Evolutionary conservation across 2,888 invertebrate genomes (phyloP).

Genomic region (Mermis nigrescens): DNA sequence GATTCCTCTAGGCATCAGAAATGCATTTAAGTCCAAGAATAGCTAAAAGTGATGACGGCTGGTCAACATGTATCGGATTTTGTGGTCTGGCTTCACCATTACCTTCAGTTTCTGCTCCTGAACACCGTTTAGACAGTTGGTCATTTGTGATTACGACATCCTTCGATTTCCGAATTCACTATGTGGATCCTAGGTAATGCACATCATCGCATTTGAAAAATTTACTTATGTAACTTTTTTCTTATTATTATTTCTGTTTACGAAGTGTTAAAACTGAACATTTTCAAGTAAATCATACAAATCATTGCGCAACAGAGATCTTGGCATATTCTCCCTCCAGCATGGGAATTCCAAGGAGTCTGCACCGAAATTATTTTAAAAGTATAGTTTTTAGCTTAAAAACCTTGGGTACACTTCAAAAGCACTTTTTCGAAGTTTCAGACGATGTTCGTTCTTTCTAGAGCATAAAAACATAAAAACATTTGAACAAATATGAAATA

Average conservation of each 20-base stretch:
- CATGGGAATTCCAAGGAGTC: no score
- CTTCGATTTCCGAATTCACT: conserved; percentile 6
- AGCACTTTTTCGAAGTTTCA: no score
- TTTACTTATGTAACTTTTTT: neutral
- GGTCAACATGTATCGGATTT: conserved; percentile 1
- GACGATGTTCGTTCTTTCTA: no score
- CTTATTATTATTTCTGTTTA: no score
- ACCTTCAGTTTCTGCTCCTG: neutral
- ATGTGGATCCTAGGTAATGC: conserved; percentile 3
- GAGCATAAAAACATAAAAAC: no score
- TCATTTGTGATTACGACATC: conserved; percentile 2
- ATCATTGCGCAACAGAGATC: no score
- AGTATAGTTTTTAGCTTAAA: no score
- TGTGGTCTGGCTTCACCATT: conserved; percentile 1
- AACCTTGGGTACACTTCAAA: no score
- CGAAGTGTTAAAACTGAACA: neutral
- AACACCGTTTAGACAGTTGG: neutral
- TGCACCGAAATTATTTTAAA: no score
- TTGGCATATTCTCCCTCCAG: no score
- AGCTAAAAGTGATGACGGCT: neutral
- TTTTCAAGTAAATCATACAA: no score
- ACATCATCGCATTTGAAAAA: neutral
- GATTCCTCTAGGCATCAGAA: neutral
- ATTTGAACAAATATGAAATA: no score
- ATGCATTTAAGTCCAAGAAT: neutral